phyloP scores from a whole-genome alignment of 1,140 invertebrate species.

The Magallana ariakensis region DNA sequence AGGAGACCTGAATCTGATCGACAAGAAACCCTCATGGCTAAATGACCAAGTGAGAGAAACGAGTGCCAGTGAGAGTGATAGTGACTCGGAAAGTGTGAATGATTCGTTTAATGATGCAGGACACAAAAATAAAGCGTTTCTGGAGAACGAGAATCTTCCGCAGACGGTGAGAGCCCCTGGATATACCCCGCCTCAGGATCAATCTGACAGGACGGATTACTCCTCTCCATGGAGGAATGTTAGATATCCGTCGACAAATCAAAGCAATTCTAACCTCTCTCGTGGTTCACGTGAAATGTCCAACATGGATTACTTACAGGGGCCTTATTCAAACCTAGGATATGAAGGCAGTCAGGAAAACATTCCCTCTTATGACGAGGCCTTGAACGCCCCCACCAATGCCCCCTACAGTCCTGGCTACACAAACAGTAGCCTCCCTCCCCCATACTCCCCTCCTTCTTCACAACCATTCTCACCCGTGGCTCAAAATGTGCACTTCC shows the following conservation, averaged over 20 bases:
- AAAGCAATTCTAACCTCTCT: neutral
- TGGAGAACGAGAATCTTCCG: conserved; percentile 44
- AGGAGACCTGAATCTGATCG: conserved; percentile 57
- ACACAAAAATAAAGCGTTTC: conserved; percentile 50
- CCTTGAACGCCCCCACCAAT: neutral
- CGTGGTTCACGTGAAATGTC: conserved; percentile 36
- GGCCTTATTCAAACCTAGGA: neutral
- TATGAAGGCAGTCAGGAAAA: conserved; percentile 49
- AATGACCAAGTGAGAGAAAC: conserved; percentile 54
- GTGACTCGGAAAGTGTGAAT: conserved; percentile 47
- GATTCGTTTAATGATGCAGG: conserved; percentile 42
- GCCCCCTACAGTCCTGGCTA: conserved; percentile 10
- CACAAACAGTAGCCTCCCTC: neutral
- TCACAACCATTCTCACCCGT: neutral
- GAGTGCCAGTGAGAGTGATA: conserved; percentile 54
- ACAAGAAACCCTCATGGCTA: conserved; percentile 50
- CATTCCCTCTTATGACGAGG: conserved; percentile 8
- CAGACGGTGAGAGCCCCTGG: conserved; percentile 26
- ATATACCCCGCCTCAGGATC: conserved; percentile 28
- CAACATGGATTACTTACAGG: conserved; percentile 48
- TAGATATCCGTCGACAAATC: conserved; percentile 5
- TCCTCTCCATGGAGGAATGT: conserved; percentile 39
- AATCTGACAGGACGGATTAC: conserved; percentile 29
- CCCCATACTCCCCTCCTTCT: neutral
- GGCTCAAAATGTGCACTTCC: neutral